phyloP scores from a whole-genome alignment of 2,113 vertebrate species.

The Pogona vitticeps region DNA sequence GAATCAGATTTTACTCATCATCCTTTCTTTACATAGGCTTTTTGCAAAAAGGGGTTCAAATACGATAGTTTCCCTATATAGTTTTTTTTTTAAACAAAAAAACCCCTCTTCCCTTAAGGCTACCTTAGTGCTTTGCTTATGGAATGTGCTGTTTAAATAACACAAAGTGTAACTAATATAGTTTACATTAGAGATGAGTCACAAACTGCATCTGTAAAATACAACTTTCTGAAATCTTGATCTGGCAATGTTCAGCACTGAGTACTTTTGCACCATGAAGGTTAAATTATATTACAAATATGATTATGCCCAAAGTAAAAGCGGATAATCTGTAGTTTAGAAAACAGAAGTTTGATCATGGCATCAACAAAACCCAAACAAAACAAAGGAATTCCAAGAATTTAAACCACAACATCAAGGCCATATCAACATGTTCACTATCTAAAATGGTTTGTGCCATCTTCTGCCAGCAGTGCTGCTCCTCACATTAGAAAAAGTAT shows the following conservation, averaged over 20 bases:
- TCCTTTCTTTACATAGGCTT: neutral
- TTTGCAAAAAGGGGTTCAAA: neutral
- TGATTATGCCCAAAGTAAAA: slow-evolving; percentile 4
- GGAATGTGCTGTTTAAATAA: neutral
- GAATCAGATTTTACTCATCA: neutral
- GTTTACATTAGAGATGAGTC: neutral
- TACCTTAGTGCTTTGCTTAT: neutral
- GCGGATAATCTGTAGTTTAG: neutral
- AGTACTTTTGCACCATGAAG: slow-evolving; percentile 3
- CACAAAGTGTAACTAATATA: slow-evolving; percentile 2
- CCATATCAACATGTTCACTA: no score
- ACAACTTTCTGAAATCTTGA: slow-evolving; percentile 3
- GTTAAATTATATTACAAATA: neutral
- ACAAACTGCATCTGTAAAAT: neutral
- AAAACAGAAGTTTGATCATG: neutral
- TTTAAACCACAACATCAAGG: no score
- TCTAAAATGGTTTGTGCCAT: no score
- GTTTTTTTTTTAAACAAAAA: neutral
- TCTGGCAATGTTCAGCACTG: neutral
- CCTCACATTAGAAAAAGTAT: no score
- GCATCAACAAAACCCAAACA: no score
- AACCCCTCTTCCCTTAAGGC: neutral
- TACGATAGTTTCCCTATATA: neutral
- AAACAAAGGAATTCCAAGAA: no score
- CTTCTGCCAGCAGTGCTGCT: no score